Evolutionary conservation across 2,888 invertebrate species (phyloP), one percentile per base, ranked within the genome.

Genomic region (Allacma fusca): DNA sequence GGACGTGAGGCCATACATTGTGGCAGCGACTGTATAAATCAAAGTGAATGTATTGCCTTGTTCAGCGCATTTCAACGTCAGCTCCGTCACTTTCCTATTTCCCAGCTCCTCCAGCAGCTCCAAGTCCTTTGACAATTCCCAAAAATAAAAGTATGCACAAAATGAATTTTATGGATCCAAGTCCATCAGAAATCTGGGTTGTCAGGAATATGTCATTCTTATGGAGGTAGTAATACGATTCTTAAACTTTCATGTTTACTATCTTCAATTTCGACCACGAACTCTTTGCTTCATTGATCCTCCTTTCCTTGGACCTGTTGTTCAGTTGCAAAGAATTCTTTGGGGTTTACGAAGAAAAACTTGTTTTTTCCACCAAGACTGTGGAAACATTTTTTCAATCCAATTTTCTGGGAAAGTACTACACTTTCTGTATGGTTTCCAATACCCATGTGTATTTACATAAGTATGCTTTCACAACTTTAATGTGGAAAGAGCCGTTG

Each of bases 1-100:
- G 0, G 83, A 79, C 21, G 81, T 79, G 16, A 82, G n/a, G 13
- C 83, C 83, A 40, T 80, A 83, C 9, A 78, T 64, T n/a, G 82
- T 80, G 0, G 81, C 81, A 62, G 82, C 81, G 5, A 82, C 75
- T n/a, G 81, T 82, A 72, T 81, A 84, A 4, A 84, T 75, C 40
- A 82, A 77, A 9, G 79, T 82, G 81, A 82, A 81, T 21, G 80
- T 69, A 1, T 80, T 67, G 13, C 62, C 62, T 71, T 81, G 83
- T 21, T 76, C 74, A 16, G 76, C 64, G 50, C 82, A 82, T 64
- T 75, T 78, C 28, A 72, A 21, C 19, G 19, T 43, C 19, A 34
- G 29, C 28, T 23, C 9, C 34, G 5, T 68, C 26, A n/a, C n/a
- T n/a, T n/a, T n/a, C n/a, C 23, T 40, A 9, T 19, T 29, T 40